Conservation (phyloP, 2,888 invertebrate species). For the Leptinotarsa haldemani region DNA sequence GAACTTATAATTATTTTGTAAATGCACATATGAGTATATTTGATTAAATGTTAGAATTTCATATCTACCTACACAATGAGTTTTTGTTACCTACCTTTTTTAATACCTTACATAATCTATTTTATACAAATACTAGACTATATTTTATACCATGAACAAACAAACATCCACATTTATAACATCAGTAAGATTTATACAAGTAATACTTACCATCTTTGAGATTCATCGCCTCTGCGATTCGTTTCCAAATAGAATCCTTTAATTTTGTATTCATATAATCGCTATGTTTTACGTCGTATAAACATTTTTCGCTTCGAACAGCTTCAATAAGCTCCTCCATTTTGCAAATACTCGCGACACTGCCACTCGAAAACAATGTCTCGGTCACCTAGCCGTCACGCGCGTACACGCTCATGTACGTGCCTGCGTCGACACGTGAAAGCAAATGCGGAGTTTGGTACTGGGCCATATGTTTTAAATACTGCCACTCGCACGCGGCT, state of each 20-base stretch:
- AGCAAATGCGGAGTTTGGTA: slow-evolving; percentile 22
- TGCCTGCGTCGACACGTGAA: slow-evolving; percentile 21
- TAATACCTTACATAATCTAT: too few species aligned
- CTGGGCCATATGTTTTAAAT: slow-evolving; percentile 17
- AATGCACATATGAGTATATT: too few species aligned
- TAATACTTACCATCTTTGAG: slow-evolving; percentile 26
- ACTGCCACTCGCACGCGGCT: slow-evolving; percentile 11
- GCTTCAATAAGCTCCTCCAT: background rate
- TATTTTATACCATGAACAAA: too few species aligned
- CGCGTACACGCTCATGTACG: slow-evolving; percentile 24
- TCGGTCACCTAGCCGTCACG: slow-evolving; percentile 18
- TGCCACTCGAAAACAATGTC: slow-evolving; percentile 25
- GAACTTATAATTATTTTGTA: too few species aligned
- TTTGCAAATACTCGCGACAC: slow-evolving; percentile 13
- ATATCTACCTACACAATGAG: too few species aligned
- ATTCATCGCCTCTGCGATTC: slow-evolving; percentile 30
- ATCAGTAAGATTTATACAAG: background rate
- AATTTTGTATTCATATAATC: slow-evolving; percentile 23
- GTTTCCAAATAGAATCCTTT: slow-evolving; percentile 19
- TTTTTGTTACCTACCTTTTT: too few species aligned
- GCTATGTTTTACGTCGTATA: slow-evolving; percentile 29
- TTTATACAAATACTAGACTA: too few species aligned
- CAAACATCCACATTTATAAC: too few species aligned
- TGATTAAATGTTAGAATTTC: too few species aligned
- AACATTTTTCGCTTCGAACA: slow-evolving; percentile 25